Conservation (phyloP, 2,888 invertebrate species). For the Druceiella hillmani region DNA sequence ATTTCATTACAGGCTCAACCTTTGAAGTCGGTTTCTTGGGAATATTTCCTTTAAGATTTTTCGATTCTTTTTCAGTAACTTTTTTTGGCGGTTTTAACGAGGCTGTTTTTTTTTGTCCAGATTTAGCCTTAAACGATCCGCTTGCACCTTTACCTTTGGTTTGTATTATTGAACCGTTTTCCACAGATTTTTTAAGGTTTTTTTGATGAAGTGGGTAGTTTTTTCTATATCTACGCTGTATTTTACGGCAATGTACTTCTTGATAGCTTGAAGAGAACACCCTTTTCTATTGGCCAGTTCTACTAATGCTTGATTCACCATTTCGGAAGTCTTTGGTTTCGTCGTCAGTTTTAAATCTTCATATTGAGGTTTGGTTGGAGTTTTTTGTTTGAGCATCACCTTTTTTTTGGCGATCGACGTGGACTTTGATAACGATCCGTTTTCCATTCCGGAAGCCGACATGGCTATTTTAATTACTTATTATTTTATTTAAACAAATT, state of each 20-base stretch:
- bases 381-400: too few relatives aligned
- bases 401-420: too few relatives aligned
- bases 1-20: too few relatives aligned
- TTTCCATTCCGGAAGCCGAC: too few relatives aligned
- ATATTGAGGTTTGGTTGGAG: too few relatives aligned
- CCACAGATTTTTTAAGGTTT: conserved; percentile 34
- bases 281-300: conserved; percentile 37
- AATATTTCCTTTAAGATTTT: too few relatives aligned
- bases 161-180: conserved; percentile 35
- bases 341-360: conserved; percentile 32
- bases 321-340: conserved; percentile 34
- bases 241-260: conserved; percentile 35
- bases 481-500: too few relatives aligned
- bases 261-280: conserved; percentile 38
- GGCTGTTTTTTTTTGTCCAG: conserved; percentile 10
- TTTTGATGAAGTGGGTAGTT: conserved; percentile 35
- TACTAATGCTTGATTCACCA: conserved; percentile 34
- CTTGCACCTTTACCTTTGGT: conserved; percentile 37
- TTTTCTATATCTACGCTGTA: conserved; percentile 33
- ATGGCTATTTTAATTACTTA: too few relatives aligned
- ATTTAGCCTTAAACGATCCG: conserved; percentile 38
- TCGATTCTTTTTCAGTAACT: too few relatives aligned
- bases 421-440: too few relatives aligned
- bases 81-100: too few relatives aligned
- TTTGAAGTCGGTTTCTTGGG: too few relatives aligned